Conservation (phyloP, 2,888 invertebrate species). For the Scaptomyza caliginosa region DNA sequence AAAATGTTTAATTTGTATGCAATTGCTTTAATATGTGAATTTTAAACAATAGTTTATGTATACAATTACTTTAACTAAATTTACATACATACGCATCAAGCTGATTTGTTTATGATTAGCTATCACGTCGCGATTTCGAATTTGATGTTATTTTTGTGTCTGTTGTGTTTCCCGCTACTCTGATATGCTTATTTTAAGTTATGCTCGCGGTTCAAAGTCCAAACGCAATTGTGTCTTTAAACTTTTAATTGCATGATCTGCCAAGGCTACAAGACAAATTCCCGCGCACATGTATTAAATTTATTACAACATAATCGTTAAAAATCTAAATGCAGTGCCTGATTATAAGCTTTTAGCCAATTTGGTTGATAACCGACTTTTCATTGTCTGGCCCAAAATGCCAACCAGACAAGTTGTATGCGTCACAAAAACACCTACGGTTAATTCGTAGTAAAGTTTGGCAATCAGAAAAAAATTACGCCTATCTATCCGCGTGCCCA, state of each 20-base stretch:
- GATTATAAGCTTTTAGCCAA: slow-evolving; percentile 8
- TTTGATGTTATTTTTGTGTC: slow-evolving; percentile 18
- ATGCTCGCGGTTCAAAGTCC: slow-evolving; percentile 65
- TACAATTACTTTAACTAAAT: neutral
- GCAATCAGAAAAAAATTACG: slow-evolving; percentile 32
- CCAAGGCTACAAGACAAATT: slow-evolving; percentile 15
- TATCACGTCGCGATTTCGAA: slow-evolving; percentile 10
- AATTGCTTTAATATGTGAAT: neutral
- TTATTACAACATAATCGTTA: neutral
- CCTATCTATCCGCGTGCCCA: slow-evolving; percentile 35
- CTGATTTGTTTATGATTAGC: slow-evolving; percentile 36
- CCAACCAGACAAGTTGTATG: slow-evolving; percentile 51
- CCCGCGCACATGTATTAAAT: slow-evolving; percentile 1
- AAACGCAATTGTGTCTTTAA: slow-evolving; percentile 13
- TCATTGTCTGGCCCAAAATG: slow-evolving; percentile 43
- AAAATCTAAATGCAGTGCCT: neutral
- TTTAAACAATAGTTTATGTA: neutral
- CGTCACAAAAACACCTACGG: slow-evolving; percentile 46
- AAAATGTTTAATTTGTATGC: slow-evolving; percentile 9
- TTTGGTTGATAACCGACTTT: slow-evolving; percentile 26
- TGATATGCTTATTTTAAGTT: slow-evolving; percentile 43
- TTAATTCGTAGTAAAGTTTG: slow-evolving; percentile 49
- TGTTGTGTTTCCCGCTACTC: neutral
- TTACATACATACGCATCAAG: neutral
- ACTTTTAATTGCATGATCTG: slow-evolving; percentile 18